Base-by-base conservation (phyloP, 2,113 vertebrate genomes). In the Phodopus roborovskii region DNA sequence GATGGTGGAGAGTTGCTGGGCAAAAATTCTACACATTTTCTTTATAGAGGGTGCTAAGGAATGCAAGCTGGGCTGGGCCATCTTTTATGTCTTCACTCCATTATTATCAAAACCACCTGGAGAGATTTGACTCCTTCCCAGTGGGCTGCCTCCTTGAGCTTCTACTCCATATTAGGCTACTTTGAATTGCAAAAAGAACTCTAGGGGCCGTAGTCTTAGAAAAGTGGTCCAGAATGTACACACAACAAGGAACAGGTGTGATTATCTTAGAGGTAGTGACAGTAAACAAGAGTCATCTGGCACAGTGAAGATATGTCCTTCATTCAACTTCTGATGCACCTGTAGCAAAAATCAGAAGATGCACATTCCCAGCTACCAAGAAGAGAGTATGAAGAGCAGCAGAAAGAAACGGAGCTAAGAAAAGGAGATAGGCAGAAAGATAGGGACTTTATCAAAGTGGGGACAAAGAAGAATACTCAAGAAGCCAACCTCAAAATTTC, bases 401-500 rank as follows among this genome's bases (percentile, higher is more conserved):
- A 92, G 66, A 90, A 82, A 91, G 9, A 85, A 82, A 87, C 58
- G 28, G 56, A 85, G 53, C 13, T 62, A 78, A 91, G 39, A 85
- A 79, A 84, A 12, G 28, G 45, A 81, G 26, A 96, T 16, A 82
- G 91, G 53, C 62, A 70, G 36, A 66, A 93, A 75, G 39, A 56
- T 7, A 10, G 58, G 8, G 30, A n/a, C 48, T 62, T 36, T 64
- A 24, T 42, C 30, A 75, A 85, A 10, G 26, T 45, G 20, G 62
- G 33, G 5, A 64, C 78, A 30, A 48, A 87, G 36, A 58, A 75
- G 11, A 79, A 39, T 24, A 93, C 13, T 62, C 70, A 74, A 92
- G 60, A 95, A 42, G 26, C 42, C 83, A 95, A 24, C 53, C 78
- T 94, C 70, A 91, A 58, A 74, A 91, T 87, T 92, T 90, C 77